A percentile compares a stretch with the other conserved stretches of the same genome.
These are phyloP conservation scores for Papilio helenus DNA, from an alignment of 1,140 invertebrate species.

Conservation along the genomic window DNA sequence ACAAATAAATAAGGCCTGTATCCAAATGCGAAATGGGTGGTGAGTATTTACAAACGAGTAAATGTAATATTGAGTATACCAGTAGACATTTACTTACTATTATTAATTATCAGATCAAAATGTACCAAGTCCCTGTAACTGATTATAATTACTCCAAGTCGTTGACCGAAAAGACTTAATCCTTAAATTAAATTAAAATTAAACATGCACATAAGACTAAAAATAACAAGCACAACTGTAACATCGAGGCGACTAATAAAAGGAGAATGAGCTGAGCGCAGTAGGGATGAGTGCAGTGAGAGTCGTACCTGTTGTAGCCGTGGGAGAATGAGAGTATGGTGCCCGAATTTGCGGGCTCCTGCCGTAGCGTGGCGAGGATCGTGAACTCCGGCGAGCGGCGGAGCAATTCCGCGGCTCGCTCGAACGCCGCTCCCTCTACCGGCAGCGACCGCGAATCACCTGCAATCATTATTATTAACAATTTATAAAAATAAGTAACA, in stretches of 20 bases:
- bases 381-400: slow-evolving; percentile 90
- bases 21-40: background rate
- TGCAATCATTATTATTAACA: slow-evolving; percentile 57
- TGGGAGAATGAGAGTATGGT: slow-evolving; percentile 92
- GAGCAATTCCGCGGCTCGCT: slow-evolving; percentile 87
- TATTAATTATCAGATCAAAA: background rate
- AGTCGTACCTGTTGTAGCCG: slow-evolving; percentile 87
- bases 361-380: slow-evolving; percentile 88
- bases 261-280: background rate
- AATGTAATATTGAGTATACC: too few species aligned
- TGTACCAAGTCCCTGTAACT: background rate
- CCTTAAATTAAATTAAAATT: background rate
- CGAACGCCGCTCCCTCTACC: slow-evolving; percentile 86
- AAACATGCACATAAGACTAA: background rate
- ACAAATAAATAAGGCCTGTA: background rate
- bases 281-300: background rate
- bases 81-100: background rate
- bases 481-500: background rate
- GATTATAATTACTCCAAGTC: background rate
- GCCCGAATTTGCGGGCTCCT: slow-evolving; percentile 92
- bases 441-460: slow-evolving; percentile 89
- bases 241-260: slow-evolving; percentile 19
- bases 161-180: background rate
- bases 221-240: background rate
- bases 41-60: too few species aligned